phyloP scores from a whole-genome alignment of 2,888 invertebrate species.

The Chaetogeoica ovagalla region DNA sequence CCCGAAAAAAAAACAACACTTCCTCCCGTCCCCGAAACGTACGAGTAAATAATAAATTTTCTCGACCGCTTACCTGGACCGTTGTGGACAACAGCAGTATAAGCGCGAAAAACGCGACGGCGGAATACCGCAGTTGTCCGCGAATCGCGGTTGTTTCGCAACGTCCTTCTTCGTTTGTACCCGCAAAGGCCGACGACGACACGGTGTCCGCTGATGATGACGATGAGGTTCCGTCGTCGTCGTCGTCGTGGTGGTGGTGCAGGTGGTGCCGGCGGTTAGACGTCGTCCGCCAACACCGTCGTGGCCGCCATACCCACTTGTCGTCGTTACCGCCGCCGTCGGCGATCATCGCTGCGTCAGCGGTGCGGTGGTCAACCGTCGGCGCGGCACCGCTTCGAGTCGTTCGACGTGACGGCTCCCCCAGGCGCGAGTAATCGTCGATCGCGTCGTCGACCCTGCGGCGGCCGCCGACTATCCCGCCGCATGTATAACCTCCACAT shows the following conservation, averaged over 20 bases:
- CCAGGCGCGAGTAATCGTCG: conserved; percentile 45
- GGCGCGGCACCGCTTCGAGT: not conserved
- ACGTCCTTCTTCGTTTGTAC: too few relatives aligned
- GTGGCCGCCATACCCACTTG: conserved; percentile 56
- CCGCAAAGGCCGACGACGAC: not conserved
- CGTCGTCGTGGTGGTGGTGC: not conserved
- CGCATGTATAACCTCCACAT: conserved; percentile 57
- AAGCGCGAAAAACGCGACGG: not conserved
- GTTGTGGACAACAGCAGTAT: not conserved
- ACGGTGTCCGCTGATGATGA: not conserved
- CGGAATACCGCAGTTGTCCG: too few relatives aligned
- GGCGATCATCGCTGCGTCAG: conserved; percentile 17
- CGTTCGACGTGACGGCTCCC: not conserved
- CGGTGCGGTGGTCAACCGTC: not conserved
- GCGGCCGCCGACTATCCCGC: conserved; percentile 59
- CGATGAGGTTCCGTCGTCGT: not conserved
- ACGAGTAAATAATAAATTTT: too few relatives aligned
- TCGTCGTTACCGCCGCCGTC: conserved; percentile 42
- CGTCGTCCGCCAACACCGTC: conserved; percentile 55
- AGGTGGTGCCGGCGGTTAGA: conserved; percentile 40
- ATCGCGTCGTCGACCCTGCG: conserved; percentile 57
- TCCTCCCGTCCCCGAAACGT: too few relatives aligned
- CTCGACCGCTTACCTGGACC: conserved; percentile 47
- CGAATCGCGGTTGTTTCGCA: not conserved
- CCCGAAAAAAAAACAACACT: too few relatives aligned